Evolutionary conservation across 1,140 invertebrate genomes (phyloP).

Genomic region (Euwallacea similis): DNA sequence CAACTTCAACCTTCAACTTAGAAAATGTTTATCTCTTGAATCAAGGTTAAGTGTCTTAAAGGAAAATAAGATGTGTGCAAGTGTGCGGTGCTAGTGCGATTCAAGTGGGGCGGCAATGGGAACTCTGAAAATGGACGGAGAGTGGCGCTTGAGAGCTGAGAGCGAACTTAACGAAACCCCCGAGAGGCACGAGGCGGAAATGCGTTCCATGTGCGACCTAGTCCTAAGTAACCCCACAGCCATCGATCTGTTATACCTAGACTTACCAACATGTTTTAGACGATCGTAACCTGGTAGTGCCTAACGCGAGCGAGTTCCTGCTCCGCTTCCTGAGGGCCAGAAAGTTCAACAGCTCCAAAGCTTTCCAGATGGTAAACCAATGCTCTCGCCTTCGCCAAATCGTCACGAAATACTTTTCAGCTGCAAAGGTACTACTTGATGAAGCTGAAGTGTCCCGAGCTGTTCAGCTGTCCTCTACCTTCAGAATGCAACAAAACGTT

Average conservation of each 20-base stretch:
- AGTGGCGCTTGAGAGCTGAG: constrained; percentile 49
- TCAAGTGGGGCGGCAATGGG: constrained; percentile 6
- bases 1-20: constrained; percentile 17
- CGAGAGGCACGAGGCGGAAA: constrained; percentile 46
- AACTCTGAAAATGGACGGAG: constrained; percentile 32
- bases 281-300: constrained; percentile 54
- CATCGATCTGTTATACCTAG: constrained; percentile 1
- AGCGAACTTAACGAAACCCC: constrained; percentile 52
- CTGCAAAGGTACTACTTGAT: constrained; percentile 55
- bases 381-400: constrained; percentile 6
- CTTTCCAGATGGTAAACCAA: constrained; percentile 56
- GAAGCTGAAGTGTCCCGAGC: constrained; percentile 54
- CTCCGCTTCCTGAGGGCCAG: constrained; percentile 61
- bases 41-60: constrained; percentile 27
- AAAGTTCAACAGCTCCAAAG: constrained; percentile 59
- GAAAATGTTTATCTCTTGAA: constrained; percentile 20
- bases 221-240: constrained; percentile 44
- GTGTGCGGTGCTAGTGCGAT: neutral
- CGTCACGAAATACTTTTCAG: constrained; percentile 40
- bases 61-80: neutral
- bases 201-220: constrained; percentile 43
- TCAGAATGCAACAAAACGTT: constrained; percentile 50
- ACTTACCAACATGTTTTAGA: constrained; percentile 44
- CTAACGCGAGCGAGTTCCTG: constrained; percentile 58
- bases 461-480: constrained; percentile 51